Base-by-base conservation (phyloP, 2,113 vertebrate species). In the Neoarius graeffei region DNA sequence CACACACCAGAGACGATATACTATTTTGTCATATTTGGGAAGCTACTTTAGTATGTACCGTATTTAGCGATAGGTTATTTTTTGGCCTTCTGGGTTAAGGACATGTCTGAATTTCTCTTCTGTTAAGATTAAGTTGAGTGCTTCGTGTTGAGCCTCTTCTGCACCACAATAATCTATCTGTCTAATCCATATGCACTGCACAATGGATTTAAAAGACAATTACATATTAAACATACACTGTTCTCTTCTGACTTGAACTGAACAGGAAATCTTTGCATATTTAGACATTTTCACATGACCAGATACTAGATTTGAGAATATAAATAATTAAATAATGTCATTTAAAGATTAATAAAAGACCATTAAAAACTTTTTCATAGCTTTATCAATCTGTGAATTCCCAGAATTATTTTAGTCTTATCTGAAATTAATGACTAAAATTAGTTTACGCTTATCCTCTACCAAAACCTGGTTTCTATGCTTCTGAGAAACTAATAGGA, bases 1-100 rank as follows among this genome's bases (percentile, higher is more conserved):
- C 42, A 42, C 42, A 42, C 42, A 42, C 42, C 42, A 42, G 42
- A 42, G 42, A 42, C 42, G 4, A 42, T 42, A 42, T 42, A 42
- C 42, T 42, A 42, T 42, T 42, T 42, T 42, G 42, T 42, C 42
- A 42, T 42, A 42, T 42, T 4, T 42, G 42, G 42, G 42, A 42
- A 42, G 42, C 42, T 4, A 42, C 42, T 42, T 42, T 42, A 42
- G 42, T 42, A 42, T 42, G 42, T 42, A 42, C 35, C 35, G 2
- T 35, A 35, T 35, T 35, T 42, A 71, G 7, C 15, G 54, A 15
- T 25, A 84, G 15, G 3, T 23, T 52, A n/a, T 62, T 20, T 62
- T 27, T 13, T 6, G 62, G n/a, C n/a, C 76, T 67, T n/a, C 5
- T n/a, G 17, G 62, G 85, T 87, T 81, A 69, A 87, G 77, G 20